Base-by-base conservation (phyloP, 2,888 invertebrate genomes). In the Epinotia nisella region DNA sequence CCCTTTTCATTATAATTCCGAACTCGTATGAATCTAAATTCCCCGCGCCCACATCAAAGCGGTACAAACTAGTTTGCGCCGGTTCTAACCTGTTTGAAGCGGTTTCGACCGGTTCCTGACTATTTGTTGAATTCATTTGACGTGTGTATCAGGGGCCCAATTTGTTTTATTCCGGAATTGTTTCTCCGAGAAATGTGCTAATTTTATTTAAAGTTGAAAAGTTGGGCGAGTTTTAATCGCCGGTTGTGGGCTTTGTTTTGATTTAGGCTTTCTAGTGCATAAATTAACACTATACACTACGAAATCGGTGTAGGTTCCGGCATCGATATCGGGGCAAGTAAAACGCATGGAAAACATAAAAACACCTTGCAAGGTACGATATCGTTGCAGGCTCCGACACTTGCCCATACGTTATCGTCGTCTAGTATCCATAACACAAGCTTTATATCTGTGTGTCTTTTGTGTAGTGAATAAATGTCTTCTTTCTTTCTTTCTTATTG, bases 41-140 rank as follows among this genome's bases (percentile, higher is more conserved):
- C 55, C 53, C 51, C 21, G 39, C 60, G 56, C 61, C 75, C 75
- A 73, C 75, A 75, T 75, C 75, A 75, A 75, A 73, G 71, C 55
- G 51, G 53, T 51, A 56, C 56, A 62, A 73, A 75, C 75, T 75
- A 75, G 73, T 75, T 75, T 70, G 35, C 62, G 53, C 72, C 72
- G 55, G 59, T 55, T 51, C 66, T 59, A 45, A 24, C 62, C 61
- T 35, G 73, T 73, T 73, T 64, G 66, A 67, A 45, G 70, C 73
- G 69, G 75, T 75, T 75, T 71, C 24, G 65, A 51, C 56, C 60
- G 75, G 68, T 60, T 71, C 17, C 67, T 67, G 67, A 56, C 61
- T 72, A 69, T 75, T 71, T 56, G 68, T 55, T 60, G 39, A 71
- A 71, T 68, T 71, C 65, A 60, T 71, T 71, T 66, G 53, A 35